Evolutionary conservation across 2,888 invertebrate genomes (phyloP).

Genomic region (Eubasilissa splendida): DNA sequence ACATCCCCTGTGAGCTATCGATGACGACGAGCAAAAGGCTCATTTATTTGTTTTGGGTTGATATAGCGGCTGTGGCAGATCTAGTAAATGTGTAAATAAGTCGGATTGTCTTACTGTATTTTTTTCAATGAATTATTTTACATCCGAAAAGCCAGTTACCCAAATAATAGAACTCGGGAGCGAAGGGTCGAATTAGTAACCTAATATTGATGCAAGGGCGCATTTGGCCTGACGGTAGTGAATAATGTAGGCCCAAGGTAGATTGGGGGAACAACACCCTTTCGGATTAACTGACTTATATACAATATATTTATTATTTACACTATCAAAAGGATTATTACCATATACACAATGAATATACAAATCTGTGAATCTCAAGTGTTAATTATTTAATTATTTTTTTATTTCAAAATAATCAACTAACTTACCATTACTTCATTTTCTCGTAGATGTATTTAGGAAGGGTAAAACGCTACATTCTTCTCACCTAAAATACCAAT

Average conservation of each 20-base stretch:
- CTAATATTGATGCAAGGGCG: constrained; percentile 1
- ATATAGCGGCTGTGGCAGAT: neutral
- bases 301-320: too few relatives aligned
- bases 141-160: neutral
- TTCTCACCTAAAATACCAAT: too few relatives aligned
- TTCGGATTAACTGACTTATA: too few relatives aligned
- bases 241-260: neutral
- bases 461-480: too few relatives aligned
- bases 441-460: too few relatives aligned
- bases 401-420: too few relatives aligned
- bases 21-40: neutral
- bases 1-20: neutral
- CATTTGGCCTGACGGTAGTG: neutral
- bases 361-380: too few relatives aligned
- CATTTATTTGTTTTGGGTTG: neutral
- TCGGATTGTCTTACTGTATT: constrained; percentile 1
- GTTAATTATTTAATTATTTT: too few relatives aligned
- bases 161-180: neutral
- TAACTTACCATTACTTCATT: too few relatives aligned
- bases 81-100: neutral
- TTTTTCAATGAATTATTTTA: constrained; percentile 6
- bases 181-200: constrained; percentile 1
- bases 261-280: too few relatives aligned
- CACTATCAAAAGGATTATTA: too few relatives aligned
- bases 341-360: too few relatives aligned